Conservation (phyloP, 1,140 invertebrate species). For the Drosophila nebulosa region DNA sequence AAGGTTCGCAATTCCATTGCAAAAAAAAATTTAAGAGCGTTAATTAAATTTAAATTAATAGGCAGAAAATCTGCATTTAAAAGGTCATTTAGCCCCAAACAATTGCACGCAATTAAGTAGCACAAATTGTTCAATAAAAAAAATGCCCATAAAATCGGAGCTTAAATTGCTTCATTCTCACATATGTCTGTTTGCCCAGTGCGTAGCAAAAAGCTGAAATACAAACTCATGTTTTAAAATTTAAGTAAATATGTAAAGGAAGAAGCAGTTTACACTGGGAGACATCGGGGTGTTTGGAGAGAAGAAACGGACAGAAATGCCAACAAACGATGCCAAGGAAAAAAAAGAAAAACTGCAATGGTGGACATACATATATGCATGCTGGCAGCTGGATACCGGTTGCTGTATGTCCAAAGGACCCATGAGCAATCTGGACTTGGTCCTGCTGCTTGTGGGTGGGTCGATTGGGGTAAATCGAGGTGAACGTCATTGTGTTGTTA, state of each 20-base stretch:
- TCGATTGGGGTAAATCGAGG: not conserved
- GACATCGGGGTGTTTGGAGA: not conserved
- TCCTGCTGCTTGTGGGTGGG: slow-evolving; percentile 6
- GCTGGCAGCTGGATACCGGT: not conserved
- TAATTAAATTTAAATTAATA: slow-evolving; percentile 1
- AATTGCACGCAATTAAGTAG: slow-evolving; percentile 10
- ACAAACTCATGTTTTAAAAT: slow-evolving; percentile 52
- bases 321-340: slow-evolving; percentile 35
- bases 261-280: too few species aligned
- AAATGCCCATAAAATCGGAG: slow-evolving; percentile 1
- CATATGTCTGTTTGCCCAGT: not conserved
- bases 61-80: not conserved
- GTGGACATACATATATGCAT: not conserved
- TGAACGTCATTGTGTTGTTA: not conserved
- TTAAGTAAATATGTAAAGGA: slow-evolving; percentile 56
- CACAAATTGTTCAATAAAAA: not conserved
- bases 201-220: slow-evolving; percentile 34
- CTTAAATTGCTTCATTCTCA: slow-evolving; percentile 45
- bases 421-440: not conserved
- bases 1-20: not conserved
- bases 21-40: not conserved
- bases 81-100: not conserved
- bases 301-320: slow-evolving; percentile 32
- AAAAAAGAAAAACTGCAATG: not conserved
- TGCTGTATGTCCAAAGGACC: not conserved